Evolutionary conservation across 2,797 vertebrate genomes (phyloP), one percentile per base, ranked within the genome.

Genomic region (Heliangelus exortis): DNA sequence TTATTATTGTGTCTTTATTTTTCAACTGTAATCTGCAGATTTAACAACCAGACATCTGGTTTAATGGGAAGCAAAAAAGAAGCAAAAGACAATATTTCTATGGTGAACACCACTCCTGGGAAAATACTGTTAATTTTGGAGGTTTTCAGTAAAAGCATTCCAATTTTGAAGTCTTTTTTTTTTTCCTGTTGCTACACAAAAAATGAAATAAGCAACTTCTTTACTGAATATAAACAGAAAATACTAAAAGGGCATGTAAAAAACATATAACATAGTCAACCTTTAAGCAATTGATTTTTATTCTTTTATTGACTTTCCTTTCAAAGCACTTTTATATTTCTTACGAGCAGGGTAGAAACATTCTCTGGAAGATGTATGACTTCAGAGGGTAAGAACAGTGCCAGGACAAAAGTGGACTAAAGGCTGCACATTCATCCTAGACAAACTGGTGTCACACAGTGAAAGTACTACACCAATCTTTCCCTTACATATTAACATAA

Each of bases 81-180:
- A 59, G 29, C 29, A 11, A 6, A 51, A 73, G 1, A 29, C 26
- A 22, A 14, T 28, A 51, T 72, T 77, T 80, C 14, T 21, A 19
- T 5, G 3, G 11, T 18, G 6, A 84, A 39, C 1, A 28, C 1
- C 4, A 66, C 2, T 0, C 2, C 5, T 80, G 12, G 55, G 13
- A 66, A 87, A 69, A 62, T 12, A 11, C 1, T 45, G 2, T 28
- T 65, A 28, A 31, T 71, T 59, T 58, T 73, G 14, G 5, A 76
- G 16, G 1, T 57, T 87, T 79, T 9, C 5, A 50, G 8, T 66
- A 55, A 73, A 73, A 63, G 1, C 6, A 39, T 75, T 88, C 25
- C 1, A 39, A 1, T n/a, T 54, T 63, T 69, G 43, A 81, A 66
- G 5, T 14, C 51, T 10, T 0, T 55, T 9, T 47, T 55, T 87